Evolutionary conservation across 2,113 vertebrate genomes (phyloP).

Genomic region (Stegastes partitus): DNA sequence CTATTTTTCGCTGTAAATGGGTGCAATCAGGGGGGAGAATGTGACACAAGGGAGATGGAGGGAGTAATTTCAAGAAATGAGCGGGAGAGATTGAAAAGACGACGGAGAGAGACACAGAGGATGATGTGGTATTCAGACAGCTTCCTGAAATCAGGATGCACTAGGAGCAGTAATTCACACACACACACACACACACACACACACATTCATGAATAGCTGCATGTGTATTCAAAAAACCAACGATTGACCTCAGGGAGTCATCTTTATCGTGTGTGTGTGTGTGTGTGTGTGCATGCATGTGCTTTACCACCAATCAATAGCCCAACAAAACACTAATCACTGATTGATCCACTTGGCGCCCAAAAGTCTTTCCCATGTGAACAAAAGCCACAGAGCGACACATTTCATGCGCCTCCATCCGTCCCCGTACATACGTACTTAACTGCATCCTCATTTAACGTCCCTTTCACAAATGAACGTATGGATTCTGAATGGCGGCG

Average conservation of each 20-base stretch:
- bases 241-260: conserved; percentile 2
- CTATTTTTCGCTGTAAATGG: conserved; percentile 65
- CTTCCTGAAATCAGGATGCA: conserved; percentile 35
- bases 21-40: conserved; percentile 62
- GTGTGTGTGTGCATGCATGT: conserved; percentile 18
- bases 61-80: conserved; percentile 37
- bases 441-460: background rate
- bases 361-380: conserved; percentile 1
- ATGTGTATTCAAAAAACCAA: conserved; percentile 21
- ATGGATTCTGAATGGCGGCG: conserved; percentile 18
- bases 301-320: conserved; percentile 49
- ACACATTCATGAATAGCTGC: background rate
- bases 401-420: background rate
- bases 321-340: conserved; percentile 52
- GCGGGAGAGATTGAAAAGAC: conserved; percentile 29
- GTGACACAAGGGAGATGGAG: conserved; percentile 46
- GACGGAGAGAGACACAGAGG: background rate
- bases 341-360: conserved; percentile 35
- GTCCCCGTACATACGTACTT: background rate
- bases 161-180: conserved; percentile 47
- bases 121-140: conserved; percentile 28
- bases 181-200: conserved; percentile 13
- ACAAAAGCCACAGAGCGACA: conserved; percentile 2
- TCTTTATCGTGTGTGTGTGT: background rate
- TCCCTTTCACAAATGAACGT: background rate